Conservation (phyloP, 64 coral and sea anemone genomes). For the Dendrophyllia cribrosa region DNA sequence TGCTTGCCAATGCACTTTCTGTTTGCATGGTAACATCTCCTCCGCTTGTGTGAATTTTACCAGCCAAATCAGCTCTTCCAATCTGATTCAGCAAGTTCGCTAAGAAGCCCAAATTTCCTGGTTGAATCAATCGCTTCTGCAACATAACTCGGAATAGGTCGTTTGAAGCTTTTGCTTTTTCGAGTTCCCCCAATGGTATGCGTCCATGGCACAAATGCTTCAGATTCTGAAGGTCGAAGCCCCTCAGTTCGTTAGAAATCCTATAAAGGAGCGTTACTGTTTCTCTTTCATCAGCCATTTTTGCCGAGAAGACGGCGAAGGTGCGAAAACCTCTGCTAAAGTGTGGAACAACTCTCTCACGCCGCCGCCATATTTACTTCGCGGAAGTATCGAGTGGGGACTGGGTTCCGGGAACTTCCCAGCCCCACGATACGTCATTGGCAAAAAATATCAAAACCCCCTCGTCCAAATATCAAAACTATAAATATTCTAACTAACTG, state of each 20-base stretch:
- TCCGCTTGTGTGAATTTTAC: constrained; percentile 61
- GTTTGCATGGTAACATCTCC: constrained; percentile 41
- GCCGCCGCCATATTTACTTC: neutral
- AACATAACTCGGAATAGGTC: constrained; percentile 72
- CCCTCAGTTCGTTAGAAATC: constrained; percentile 55
- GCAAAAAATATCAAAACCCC: no score
- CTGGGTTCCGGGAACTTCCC: neutral
- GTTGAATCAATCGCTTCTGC: constrained; percentile 45
- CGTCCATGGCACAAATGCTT: constrained; percentile 84
- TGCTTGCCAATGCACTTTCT: constrained; percentile 7
- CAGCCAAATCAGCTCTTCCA: constrained; percentile 75
- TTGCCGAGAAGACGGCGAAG: neutral
- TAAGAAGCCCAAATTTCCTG: constrained; percentile 59
- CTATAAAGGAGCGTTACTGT: constrained; percentile 7
- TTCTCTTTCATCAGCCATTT: neutral
- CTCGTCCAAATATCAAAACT: no score
- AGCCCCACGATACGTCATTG: no score
- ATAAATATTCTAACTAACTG: no score
- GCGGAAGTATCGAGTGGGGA: neutral
- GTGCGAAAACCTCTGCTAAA: neutral
- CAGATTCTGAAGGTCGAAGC: constrained; percentile 72
- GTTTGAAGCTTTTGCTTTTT: constrained; percentile 40
- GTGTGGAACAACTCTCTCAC: neutral
- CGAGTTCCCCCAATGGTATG: constrained; percentile 68
- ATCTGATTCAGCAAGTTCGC: constrained; percentile 55